phyloP scores from a whole-genome alignment of 1,140 invertebrate genomes.

The Matsumurasca onukii region DNA sequence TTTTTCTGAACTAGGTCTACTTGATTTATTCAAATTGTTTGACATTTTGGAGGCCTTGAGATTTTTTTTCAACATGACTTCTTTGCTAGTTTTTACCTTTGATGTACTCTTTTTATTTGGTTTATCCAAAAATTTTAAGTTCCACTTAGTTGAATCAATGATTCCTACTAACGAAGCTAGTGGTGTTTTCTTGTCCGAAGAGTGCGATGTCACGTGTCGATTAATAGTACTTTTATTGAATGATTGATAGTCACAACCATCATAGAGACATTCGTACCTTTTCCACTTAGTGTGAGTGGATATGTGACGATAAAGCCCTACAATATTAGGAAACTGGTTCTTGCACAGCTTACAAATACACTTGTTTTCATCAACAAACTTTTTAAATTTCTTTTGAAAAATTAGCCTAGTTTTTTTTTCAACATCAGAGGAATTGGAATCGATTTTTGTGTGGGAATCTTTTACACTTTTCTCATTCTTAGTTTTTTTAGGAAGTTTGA shows the following conservation, averaged over 20 bases:
- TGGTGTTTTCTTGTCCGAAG: neutral
- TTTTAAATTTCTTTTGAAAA: neutral
- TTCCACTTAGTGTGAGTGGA: conserved; percentile 20
- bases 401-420: neutral
- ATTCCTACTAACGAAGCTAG: conserved; percentile 19
- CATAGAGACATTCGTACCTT: conserved; percentile 29
- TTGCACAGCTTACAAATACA: conserved; percentile 7
- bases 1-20: neutral
- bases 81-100: neutral
- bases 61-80: neutral
- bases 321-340: neutral
- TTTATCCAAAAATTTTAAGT: neutral
- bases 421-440: neutral
- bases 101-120: conserved; percentile 1
- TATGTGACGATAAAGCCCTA: conserved; percentile 7
- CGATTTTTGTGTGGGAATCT: too few relatives aligned
- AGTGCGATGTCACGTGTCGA: neutral
- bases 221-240: conserved; percentile 3
- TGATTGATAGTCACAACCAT: conserved; percentile 26
- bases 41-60: neutral
- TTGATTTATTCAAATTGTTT: neutral
- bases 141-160: conserved; percentile 21
- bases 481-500: neutral
- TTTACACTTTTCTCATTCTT: neutral
- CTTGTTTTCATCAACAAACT: neutral